A percentile compares a stretch with the other conserved stretches of the same genome.
Conservation (phyloP, 2,888 invertebrate species). For the Dynastes hyllus region DNA sequence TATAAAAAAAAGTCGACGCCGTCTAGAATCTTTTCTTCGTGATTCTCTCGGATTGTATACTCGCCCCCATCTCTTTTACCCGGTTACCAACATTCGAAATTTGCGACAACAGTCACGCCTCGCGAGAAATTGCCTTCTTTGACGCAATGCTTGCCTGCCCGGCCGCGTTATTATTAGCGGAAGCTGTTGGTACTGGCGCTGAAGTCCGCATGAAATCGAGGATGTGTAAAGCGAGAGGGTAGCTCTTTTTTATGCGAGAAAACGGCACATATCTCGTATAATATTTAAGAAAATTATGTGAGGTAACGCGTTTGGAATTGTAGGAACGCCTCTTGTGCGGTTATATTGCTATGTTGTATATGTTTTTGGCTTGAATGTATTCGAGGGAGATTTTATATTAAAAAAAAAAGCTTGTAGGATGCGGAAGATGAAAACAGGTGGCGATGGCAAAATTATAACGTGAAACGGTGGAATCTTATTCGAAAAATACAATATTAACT, state of each 20-base stretch:
- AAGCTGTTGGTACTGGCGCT: not conserved
- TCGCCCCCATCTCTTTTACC: too few species aligned
- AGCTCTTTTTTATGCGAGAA: not conserved
- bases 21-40: conserved; percentile 12
- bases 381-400: conserved; percentile 13
- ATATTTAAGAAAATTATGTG: conserved; percentile 34
- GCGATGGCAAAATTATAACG: not conserved
- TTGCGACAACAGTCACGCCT: conserved; percentile 44
- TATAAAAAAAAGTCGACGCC: not conserved
- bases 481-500: not conserved
- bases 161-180: conserved; percentile 9
- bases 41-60: not conserved
- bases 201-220: not conserved
- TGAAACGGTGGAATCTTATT: not conserved
- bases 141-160: not conserved
- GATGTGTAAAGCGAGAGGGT: not conserved
- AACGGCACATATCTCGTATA: conserved; percentile 5
- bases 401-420: not conserved
- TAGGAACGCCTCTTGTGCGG: not conserved
- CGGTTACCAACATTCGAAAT: not conserved
- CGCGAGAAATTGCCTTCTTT: conserved; percentile 41
- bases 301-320: conserved; percentile 19
- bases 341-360: not conserved
- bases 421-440: not conserved
- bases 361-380: not conserved